A percentile compares a stretch with the other conserved stretches of the same genome.
Conservation (phyloP, 2,113 vertebrate genomes). For the Patagioenas fasciata region DNA sequence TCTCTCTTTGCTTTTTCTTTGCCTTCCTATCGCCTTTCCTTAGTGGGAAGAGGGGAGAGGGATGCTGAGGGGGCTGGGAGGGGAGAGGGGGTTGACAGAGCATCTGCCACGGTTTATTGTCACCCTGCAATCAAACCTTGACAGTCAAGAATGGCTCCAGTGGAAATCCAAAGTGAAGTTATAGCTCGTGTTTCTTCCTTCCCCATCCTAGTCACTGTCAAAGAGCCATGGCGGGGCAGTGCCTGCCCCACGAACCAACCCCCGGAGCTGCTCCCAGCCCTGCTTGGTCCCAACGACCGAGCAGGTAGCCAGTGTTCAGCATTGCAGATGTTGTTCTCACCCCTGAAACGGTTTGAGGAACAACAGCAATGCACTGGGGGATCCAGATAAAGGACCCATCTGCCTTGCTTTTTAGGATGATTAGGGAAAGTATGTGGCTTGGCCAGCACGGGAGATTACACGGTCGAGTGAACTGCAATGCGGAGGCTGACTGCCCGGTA, state of each 20-base stretch:
- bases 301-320: not conserved
- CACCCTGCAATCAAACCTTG: too few species aligned
- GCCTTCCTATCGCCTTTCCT: too few species aligned
- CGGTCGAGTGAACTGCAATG: not conserved
- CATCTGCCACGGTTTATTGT: too few species aligned
- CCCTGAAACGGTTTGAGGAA: not conserved
- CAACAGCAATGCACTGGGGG: not conserved
- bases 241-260: too few species aligned
- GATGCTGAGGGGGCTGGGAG: too few species aligned
- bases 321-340: not conserved
- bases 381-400: not conserved
- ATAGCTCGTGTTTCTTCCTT: not conserved
- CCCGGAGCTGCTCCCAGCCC: not conserved
- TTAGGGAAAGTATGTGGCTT: not conserved
- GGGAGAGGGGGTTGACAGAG: too few species aligned
- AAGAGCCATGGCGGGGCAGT: not conserved
- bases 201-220: not conserved
- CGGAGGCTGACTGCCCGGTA: not conserved
- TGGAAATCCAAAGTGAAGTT: not conserved
- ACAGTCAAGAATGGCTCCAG: not conserved
- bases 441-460: not conserved
- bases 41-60: too few species aligned
- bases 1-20: too few species aligned
- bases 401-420: constrained; percentile 2
- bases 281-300: not conserved